Evolutionary conservation across 92 coral and sea anemone species (phyloP).

Genomic region (Scolanthus callimorphus): DNA sequence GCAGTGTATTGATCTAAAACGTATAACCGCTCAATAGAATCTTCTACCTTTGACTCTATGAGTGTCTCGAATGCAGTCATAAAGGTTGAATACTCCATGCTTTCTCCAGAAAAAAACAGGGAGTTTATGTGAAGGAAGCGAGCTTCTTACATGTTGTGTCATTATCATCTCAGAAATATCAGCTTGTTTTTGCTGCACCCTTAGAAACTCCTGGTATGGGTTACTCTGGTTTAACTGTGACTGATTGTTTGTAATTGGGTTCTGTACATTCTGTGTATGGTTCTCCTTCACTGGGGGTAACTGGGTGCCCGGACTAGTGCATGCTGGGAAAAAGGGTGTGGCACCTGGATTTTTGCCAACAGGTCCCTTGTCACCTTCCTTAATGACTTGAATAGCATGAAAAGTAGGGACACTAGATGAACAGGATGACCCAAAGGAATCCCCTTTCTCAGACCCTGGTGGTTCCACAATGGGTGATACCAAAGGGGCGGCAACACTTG

Average conservation of each 20-base stretch:
- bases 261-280: background rate
- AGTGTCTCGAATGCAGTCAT: slow-evolving; percentile 29
- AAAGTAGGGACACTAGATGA: too few relatives aligned
- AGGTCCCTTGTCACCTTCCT: too few relatives aligned
- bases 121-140: slow-evolving; percentile 22
- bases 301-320: background rate
- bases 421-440: too few relatives aligned
- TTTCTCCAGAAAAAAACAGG: slow-evolving; percentile 38
- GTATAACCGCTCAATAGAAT: slow-evolving; percentile 12
- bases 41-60: slow-evolving; percentile 16
- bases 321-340: background rate
- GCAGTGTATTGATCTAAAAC: slow-evolving; percentile 24
- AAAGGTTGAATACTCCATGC: slow-evolving; percentile 29
- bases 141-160: slow-evolving; percentile 17
- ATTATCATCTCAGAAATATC: slow-evolving; percentile 29
- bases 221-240: too few relatives aligned
- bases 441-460: too few relatives aligned
- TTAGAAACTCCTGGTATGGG: slow-evolving; percentile 14
- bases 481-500: background rate
- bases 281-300: background rate
- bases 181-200: slow-evolving; percentile 19
- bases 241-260: too few relatives aligned
- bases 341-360: background rate
- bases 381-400: too few relatives aligned
- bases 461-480: background rate